These are phyloP conservation scores for Congeria kusceri DNA, from an alignment of 2,888 invertebrate species.

Conservation along the genomic window DNA sequence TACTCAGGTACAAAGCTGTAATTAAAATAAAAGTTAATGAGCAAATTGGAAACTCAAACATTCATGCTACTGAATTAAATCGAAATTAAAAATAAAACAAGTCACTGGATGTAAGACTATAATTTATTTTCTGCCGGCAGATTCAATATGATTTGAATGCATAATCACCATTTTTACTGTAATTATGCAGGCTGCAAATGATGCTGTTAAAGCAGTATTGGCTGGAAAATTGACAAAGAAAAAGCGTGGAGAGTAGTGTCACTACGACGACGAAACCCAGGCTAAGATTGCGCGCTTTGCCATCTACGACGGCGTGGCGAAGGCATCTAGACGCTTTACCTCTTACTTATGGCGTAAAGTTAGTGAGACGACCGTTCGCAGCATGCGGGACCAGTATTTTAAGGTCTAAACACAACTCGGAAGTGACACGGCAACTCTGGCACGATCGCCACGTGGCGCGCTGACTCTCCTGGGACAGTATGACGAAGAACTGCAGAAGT, in stretches of 20 bases:
- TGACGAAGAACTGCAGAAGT: conserved; percentile 23
- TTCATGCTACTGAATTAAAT: too few relatives aligned
- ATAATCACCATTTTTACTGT: too few relatives aligned
- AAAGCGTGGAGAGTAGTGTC: conserved; percentile 17
- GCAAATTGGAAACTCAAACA: too few relatives aligned
- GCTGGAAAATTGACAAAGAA: conserved; percentile 8
- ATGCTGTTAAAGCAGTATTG: neutral
- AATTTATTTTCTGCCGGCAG: too few relatives aligned
- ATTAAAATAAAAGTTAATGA: too few relatives aligned
- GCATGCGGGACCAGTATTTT: conserved; percentile 34
- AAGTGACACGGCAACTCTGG: neutral
- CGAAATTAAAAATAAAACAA: too few relatives aligned
- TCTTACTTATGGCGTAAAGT: neutral
- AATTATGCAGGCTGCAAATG: conserved; percentile 9
- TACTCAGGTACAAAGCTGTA: too few relatives aligned
- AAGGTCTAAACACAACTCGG: conserved; percentile 14
- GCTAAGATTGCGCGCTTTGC: conserved; percentile 25
- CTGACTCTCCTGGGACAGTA: conserved; percentile 7
- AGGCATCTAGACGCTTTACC: conserved; percentile 3
- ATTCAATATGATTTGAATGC: too few relatives aligned
- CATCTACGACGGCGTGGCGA: conserved; percentile 3
- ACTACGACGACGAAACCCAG: conserved; percentile 27
- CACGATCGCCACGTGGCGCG: conserved; percentile 19
- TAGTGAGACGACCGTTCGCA: conserved; percentile 17
- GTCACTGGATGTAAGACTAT: too few relatives aligned